Base-by-base conservation (phyloP, 1,140 invertebrate genomes). In the Antheraea mylitta region DNA sequence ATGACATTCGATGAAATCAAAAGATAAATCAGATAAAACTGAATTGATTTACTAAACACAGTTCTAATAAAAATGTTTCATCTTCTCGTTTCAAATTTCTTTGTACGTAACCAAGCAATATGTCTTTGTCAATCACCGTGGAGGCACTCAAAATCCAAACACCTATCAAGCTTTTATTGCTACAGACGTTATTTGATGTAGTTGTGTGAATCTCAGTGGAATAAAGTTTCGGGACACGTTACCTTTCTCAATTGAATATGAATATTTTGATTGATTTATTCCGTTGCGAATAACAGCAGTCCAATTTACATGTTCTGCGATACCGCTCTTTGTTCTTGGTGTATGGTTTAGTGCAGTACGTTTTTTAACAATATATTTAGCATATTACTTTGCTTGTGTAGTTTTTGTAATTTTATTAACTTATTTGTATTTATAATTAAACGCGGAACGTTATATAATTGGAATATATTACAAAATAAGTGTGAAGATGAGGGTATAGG, bases 161-260 rank as follows among this genome's bases (percentile, higher is more conserved):
- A 53, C 38, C 18, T 18, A 65, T 65, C 37, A 48, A 22, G 48
- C 63, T 64, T 60, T 69, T 58, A 53, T 53, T 53, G 11, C 45
- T 53, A 53, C 45, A 53, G 11, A 42, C 11, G 45, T 53, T n/a
- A n/a, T 53, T 16, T 0, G 9, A 53, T 53, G 45, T 53, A 53
- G 45, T 53, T 53, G 45, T 0, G 16, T 1, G 45, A 53, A 53
- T 53, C 45, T 53, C 45, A 53, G 45, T 13, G 45, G 45, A 53
- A 53, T 53, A 53, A 53, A 53, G 45, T 53, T 53, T 16, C n/a
- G 45, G 45, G 16, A 13, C 16, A 53, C 45, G 45, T 53, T 16
- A 53, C 45, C 45, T 53, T 53, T 53, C 45, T 53, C 45, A 53
- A 53, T 53, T 53, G 11, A 16, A 53, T 53, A 53, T 53, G 45